phyloP scores from a whole-genome alignment of 1,140 invertebrate genomes.

The Aphidius ervi region DNA sequence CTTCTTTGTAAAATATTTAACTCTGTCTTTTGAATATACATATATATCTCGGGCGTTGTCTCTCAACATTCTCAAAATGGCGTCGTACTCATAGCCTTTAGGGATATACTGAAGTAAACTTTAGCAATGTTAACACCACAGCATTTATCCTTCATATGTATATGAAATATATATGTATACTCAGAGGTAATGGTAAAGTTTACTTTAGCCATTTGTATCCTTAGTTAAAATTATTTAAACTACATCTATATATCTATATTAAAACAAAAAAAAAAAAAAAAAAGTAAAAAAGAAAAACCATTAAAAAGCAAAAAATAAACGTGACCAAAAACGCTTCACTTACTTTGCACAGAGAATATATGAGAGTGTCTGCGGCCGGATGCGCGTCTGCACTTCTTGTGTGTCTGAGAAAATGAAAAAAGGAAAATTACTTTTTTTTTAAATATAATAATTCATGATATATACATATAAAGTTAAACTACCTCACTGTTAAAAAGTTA shows the following conservation, averaged over 20 bases:
- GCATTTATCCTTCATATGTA: neutral
- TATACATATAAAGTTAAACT: constrained; percentile 25
- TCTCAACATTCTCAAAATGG: neutral
- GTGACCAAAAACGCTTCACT: constrained; percentile 12
- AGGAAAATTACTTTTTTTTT: too few species aligned
- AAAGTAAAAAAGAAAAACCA: too few species aligned
- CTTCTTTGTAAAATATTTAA: too few species aligned
- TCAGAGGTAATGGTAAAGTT: constrained; percentile 46
- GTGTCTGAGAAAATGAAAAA: too few species aligned
- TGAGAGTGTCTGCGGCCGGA: constrained; percentile 10
- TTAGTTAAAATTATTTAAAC: constrained; percentile 9
- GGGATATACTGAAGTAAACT: neutral
- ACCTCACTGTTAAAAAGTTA: constrained; percentile 24
- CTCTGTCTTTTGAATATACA: too few species aligned
- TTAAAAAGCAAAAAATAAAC: too few species aligned
- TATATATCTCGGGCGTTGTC: neutral
- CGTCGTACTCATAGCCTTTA: neutral
- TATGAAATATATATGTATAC: neutral
- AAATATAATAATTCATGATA: constrained; percentile 28
- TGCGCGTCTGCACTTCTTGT: too few species aligned
- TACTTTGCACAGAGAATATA: neutral
- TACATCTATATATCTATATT: too few species aligned
- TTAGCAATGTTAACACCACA: constrained; percentile 13
- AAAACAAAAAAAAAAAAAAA: too few species aligned
- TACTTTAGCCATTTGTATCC: constrained; percentile 50